phyloP scores from a whole-genome alignment of 1,140 invertebrate species.

The Goniozus legneri region DNA sequence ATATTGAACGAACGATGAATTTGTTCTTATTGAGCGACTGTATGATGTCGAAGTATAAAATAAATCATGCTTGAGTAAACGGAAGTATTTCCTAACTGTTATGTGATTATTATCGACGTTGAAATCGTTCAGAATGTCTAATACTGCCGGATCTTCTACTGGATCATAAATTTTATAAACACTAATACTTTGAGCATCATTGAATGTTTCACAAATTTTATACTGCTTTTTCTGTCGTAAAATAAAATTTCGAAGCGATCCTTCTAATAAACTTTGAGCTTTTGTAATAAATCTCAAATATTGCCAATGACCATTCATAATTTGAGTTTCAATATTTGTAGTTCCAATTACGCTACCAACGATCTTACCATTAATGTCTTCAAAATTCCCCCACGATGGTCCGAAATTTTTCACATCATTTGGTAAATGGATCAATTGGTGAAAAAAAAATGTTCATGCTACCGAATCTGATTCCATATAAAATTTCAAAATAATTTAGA shows the following conservation, averaged over 20 bases:
- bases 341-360: conserved; percentile 1
- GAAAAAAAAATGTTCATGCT: conserved; percentile 17
- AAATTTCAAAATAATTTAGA: conserved; percentile 6
- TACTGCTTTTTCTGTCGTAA: conserved; percentile 6
- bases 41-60: conserved; percentile 1
- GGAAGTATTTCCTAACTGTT: conserved; percentile 1
- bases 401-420: conserved; percentile 19
- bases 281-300: conserved; percentile 1
- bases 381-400: conserved; percentile 20
- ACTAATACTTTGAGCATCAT: background rate
- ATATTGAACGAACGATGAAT: conserved; percentile 5
- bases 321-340: conserved; percentile 7
- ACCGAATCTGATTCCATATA: conserved; percentile 7
- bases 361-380: conserved; percentile 15
- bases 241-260: background rate
- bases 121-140: background rate
- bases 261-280: background rate
- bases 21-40: background rate
- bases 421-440: conserved; percentile 20
- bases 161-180: background rate
- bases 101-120: background rate
- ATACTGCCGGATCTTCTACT: background rate
- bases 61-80: conserved; percentile 3
- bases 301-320: background rate
- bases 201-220: conserved; percentile 3